Evolutionary conservation across 1,140 invertebrate genomes (phyloP), one percentile per base, ranked within the genome.

Genomic region (Trinorchestia longiramus): DNA sequence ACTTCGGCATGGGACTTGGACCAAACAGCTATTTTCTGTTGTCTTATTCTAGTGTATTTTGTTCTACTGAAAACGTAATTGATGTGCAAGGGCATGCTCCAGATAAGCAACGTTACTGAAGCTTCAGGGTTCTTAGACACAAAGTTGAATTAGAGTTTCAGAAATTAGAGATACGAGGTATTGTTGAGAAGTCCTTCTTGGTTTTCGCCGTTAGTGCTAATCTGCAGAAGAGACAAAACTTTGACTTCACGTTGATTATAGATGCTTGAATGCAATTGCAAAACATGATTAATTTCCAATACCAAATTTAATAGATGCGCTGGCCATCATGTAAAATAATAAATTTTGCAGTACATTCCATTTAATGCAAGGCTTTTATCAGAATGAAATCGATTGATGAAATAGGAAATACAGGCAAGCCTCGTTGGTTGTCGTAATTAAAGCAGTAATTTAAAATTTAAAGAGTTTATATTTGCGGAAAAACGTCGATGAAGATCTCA

Each of bases 281-380:
- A 95, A 95, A 77, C 28, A 40, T 17, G 95, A 95, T 44, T 87
- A 62, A 8, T 95, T 90, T 43, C 87, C 87, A 0, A 43, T 95
- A 0, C 95, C 87, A n/a, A 95, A 95, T 90, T n/a, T 95, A 6
- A 95, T 95, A 44, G 95, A 95, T 87, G 90, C 42, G 17, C 90
- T 95, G 8, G 36, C 44, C 28, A 95, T 43, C n/a, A 36, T 95
- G 8, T 11, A 36, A 11, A 57, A 90, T 17, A 77, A 42, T 23
- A 8, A 53, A 6, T 94, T 41, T 43, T 95, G 88, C 43, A 41
- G 77, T 0, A 95, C 95, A 6, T 87, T 95, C 6, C 77, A 95
- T 87, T 28, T 95, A 41, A 87, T 95, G n/a, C 87, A 95, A 28
- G 95, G 95, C 0, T 95, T 90, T 88, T 88, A 95, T 43, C 95